Evolutionary conservation across 2,888 invertebrate genomes (phyloP).

Genomic region (Chaetogeoica ovagalla): DNA sequence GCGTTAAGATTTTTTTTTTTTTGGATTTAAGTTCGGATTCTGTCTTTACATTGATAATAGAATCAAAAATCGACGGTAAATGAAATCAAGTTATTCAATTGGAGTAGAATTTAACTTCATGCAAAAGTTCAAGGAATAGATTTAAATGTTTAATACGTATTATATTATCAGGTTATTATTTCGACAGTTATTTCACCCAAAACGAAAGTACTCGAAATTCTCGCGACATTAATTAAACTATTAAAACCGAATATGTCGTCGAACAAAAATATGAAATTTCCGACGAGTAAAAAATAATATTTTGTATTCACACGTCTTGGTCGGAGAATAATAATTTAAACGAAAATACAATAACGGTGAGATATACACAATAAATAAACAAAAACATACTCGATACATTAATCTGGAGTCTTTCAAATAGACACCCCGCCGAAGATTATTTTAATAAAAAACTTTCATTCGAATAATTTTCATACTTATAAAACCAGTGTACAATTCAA

Average conservation of each 20-base stretch:
- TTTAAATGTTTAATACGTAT: slow-evolving; percentile 1
- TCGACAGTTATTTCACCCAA: neutral
- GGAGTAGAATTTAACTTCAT: neutral
- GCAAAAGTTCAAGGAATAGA: neutral
- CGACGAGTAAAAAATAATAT: neutral
- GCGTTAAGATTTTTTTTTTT: slow-evolving; percentile 15
- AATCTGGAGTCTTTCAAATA: too few relatives aligned
- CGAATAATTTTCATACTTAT: too few relatives aligned
- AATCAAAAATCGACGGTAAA: slow-evolving; percentile 10
- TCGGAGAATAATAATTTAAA: too few relatives aligned
- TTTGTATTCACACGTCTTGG: too few relatives aligned
- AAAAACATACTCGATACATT: too few relatives aligned
- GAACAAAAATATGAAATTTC: neutral
- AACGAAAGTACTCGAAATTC: neutral
- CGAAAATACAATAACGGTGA: too few relatives aligned
- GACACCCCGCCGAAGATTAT: too few relatives aligned
- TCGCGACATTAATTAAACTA: neutral
- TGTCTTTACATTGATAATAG: slow-evolving; percentile 12
- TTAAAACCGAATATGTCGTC: neutral
- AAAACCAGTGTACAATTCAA: too few relatives aligned
- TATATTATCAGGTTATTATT: slow-evolving; percentile 1
- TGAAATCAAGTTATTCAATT: slow-evolving; percentile 7
- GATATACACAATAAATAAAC: too few relatives aligned
- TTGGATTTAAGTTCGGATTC: slow-evolving; percentile 4
- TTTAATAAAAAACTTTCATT: too few relatives aligned